Evolutionary conservation across 2,113 vertebrate species (phyloP).

Genomic region (Alethe castanea): DNA sequence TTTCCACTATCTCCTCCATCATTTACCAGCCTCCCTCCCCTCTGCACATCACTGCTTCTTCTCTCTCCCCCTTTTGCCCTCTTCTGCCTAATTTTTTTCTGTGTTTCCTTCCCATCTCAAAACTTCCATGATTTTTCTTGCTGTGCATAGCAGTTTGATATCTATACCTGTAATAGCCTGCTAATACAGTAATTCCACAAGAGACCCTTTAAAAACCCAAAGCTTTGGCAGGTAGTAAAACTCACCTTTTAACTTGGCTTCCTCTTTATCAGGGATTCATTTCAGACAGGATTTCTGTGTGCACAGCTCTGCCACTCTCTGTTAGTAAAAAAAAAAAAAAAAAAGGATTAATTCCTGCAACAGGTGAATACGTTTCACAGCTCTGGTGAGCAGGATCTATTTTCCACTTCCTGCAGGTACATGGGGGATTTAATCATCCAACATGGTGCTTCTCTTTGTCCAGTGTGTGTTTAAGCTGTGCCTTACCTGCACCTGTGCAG

Average conservation of each 20-base stretch:
- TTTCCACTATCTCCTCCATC: not conserved
- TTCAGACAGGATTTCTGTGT: slow-evolving; percentile 20
- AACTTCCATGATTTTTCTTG: not conserved
- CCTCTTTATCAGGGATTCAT: slow-evolving; percentile 27
- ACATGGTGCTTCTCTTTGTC: not conserved
- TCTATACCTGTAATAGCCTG: not conserved
- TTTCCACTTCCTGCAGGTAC: not conserved
- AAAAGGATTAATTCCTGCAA: slow-evolving; percentile 26
- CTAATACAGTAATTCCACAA: not conserved
- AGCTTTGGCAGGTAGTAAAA: slow-evolving; percentile 10
- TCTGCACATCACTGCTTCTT: not conserved
- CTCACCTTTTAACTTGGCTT: slow-evolving; percentile 26
- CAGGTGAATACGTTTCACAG: not conserved
- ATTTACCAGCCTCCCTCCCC: not conserved
- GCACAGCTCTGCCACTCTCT: not conserved
- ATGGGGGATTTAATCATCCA: not conserved
- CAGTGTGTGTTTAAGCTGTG: not conserved
- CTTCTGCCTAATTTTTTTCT: slow-evolving; percentile 1
- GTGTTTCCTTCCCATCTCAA: not conserved
- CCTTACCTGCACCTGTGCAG: not conserved
- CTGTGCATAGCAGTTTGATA: not conserved
- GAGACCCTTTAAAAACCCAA: slow-evolving; percentile 14
- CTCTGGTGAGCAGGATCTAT: not conserved
- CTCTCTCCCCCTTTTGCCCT: not conserved
- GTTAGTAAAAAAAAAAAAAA: not conserved